Percentiles rank a stretch among this genome's conserved stretches.
phyloP scores from a whole-genome alignment of 2,797 vertebrate species.

The Pelodytes ibericus region DNA sequence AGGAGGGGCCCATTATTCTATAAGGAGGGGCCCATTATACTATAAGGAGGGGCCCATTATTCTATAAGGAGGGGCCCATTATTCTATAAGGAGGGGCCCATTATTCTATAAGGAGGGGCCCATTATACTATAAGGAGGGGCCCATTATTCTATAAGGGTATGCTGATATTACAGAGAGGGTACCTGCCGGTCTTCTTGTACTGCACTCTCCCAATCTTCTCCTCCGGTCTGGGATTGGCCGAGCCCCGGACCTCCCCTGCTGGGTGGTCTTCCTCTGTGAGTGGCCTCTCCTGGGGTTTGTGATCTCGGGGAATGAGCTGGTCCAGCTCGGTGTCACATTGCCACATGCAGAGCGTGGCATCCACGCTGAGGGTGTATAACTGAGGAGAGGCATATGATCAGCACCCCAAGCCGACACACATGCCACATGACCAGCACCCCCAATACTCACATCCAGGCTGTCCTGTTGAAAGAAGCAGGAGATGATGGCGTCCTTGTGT shows the following conservation, averaged over 20 bases:
- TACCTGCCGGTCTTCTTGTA: slow-evolving; percentile 86
- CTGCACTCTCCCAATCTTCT: slow-evolving; percentile 76
- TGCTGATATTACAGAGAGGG: no score
- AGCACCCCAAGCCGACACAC: background rate
- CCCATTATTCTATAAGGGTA: no score
- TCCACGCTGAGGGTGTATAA: slow-evolving; percentile 94
- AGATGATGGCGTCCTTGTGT: slow-evolving; percentile 90
- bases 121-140: no score
- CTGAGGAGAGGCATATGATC: slow-evolving; percentile 65
- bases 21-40: no score
- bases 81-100: no score
- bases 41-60: no score
- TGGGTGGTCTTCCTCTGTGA: slow-evolving; percentile 53
- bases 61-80: no score
- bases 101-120: no score
- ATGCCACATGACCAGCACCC: background rate
- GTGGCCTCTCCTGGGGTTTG: slow-evolving; percentile 36
- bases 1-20: no score
- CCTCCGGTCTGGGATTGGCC: slow-evolving; percentile 64
- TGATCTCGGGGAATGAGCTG: slow-evolving; percentile 73
- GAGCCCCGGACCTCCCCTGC: slow-evolving; percentile 81
- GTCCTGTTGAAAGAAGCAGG: slow-evolving; percentile 91
- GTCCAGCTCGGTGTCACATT: slow-evolving; percentile 85
- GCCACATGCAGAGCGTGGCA: slow-evolving; percentile 88
- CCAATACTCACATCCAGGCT: slow-evolving; percentile 86